These are phyloP conservation scores for Drosophila prosaltans DNA, from an alignment of 1,140 invertebrate genomes.

Conservation along the genomic window DNA sequence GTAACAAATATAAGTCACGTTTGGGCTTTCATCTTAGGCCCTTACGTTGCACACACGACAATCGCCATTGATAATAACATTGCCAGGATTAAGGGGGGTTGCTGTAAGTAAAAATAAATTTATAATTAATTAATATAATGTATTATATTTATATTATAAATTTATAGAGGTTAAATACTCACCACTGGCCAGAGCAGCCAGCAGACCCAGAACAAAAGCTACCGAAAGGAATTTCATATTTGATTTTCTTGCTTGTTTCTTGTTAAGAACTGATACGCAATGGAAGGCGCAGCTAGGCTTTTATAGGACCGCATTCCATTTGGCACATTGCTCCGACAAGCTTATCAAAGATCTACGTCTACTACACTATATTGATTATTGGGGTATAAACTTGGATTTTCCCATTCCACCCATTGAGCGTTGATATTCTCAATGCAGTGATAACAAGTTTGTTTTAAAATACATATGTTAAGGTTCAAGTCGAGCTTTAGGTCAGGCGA, in stretches of 20 bases:
- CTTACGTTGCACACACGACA: slow-evolving; percentile 61
- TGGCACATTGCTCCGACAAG: too few species aligned
- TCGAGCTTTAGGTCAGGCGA: too few species aligned
- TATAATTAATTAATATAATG: neutral
- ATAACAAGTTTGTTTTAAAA: neutral
- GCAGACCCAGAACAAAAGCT: slow-evolving; percentile 60
- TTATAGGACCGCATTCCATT: slow-evolving; percentile 26
- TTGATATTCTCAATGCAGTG: neutral
- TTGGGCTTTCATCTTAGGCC: neutral
- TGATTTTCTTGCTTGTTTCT: slow-evolving; percentile 23
- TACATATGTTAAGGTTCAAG: neutral
- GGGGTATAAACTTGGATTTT: neutral
- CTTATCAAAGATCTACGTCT: too few species aligned
- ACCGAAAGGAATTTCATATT: slow-evolving; percentile 72
- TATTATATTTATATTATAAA: neutral
- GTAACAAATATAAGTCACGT: slow-evolving; percentile 1
- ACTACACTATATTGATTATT: neutral
- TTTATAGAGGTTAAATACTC: slow-evolving; percentile 20
- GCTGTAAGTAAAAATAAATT: slow-evolving; percentile 22
- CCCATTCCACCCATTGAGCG: neutral
- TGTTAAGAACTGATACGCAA: slow-evolving; percentile 32
- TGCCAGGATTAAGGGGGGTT: slow-evolving; percentile 59
- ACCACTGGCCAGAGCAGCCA: slow-evolving; percentile 63
- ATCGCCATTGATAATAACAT: slow-evolving; percentile 70
- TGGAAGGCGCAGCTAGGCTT: slow-evolving; percentile 4